A percentile compares a stretch with the other conserved stretches of the same genome.
Evolutionary conservation across 2,888 invertebrate species (phyloP).

Genomic region (Agrotis ipsilon): DNA sequence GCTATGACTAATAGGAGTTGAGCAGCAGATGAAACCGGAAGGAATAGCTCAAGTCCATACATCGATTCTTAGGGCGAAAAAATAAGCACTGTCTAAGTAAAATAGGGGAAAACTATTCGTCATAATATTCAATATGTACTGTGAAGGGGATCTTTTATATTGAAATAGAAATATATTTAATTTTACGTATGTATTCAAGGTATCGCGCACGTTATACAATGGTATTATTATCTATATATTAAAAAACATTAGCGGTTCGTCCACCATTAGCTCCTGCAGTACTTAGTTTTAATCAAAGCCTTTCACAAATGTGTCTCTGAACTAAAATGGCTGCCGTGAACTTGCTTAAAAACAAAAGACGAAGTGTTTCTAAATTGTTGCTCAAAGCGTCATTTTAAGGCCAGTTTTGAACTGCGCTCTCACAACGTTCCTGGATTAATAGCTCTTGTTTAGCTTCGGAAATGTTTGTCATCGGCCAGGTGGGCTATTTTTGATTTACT

Average conservation of each 20-base stretch:
- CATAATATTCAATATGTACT: too few relatives aligned
- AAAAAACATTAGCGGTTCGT: too few relatives aligned
- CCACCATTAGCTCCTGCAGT: too few relatives aligned
- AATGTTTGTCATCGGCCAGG: slow-evolving; percentile 83
- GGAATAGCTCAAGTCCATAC: too few relatives aligned
- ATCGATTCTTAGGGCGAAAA: too few relatives aligned
- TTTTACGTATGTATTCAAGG: too few relatives aligned
- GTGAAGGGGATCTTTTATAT: too few relatives aligned
- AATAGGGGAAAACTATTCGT: background rate
- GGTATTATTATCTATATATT: too few relatives aligned
- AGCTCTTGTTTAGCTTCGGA: slow-evolving; percentile 79
- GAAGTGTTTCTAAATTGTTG: slow-evolving; percentile 4
- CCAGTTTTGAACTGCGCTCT: slow-evolving; percentile 56
- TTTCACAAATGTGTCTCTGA: background rate
- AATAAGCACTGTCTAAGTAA: background rate
- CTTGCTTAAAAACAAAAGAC: slow-evolving; percentile 3
- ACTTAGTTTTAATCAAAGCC: background rate
- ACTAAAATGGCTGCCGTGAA: background rate
- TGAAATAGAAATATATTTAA: too few relatives aligned
- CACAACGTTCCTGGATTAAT: slow-evolving; percentile 79
- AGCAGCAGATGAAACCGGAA: too few relatives aligned
- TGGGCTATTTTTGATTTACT: slow-evolving; percentile 75
- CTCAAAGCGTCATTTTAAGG: slow-evolving; percentile 70
- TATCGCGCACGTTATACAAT: too few relatives aligned
- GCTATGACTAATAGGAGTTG: too few relatives aligned